Evolutionary conservation across 2,797 vertebrate species (phyloP), one percentile per base, ranked within the genome.

Genomic region (Aldrovandia affinis): DNA sequence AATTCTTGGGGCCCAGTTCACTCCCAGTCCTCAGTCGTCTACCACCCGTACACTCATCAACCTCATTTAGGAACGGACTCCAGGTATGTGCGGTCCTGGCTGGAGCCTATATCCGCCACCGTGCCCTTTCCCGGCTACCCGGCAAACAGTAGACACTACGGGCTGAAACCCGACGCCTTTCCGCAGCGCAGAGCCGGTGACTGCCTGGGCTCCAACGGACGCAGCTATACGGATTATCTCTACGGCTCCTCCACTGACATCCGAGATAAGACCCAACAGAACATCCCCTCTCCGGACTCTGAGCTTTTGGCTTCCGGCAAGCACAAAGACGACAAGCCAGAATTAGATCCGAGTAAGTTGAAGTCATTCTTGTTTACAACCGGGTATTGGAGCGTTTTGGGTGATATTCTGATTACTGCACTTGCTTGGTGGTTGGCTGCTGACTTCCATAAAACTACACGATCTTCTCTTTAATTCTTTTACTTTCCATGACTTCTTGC

Each of bases 341-440:
- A 96, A 92, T 93, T 96, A 91, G 96, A 97, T 93, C 96, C 95
- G 85, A 96, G 96, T 97, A 96, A 97, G 96, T 96, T 89, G 81
- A 85, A 93, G 91, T 92, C 93, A 94, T 95, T 93, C 92, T 91
- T 91, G 90, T 95, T 96, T 96, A 95, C 94, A 92, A 93, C 92
- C 91, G 84, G 92, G 78, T 89, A 85, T 88, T 89, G 80, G 89
- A 83, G 78, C 52, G 78, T n/a, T 77, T 33, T 81, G 73, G 79
- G 68, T 65, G 57, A 70, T 83, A 59, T 55, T 52, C 18, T 83
- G 61, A 81, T 80, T 84, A 79, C 30, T 80, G 59, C 68, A 83
- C 80, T 80, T 78, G 42, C 33, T 78, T 84, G 63, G 73, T 80
- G 83, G 80, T 88, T 90, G 90, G 91, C 91, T 88, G 91, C 85